phyloP scores from a whole-genome alignment of 2,888 invertebrate species.

The Lepidochitona cinerea region DNA sequence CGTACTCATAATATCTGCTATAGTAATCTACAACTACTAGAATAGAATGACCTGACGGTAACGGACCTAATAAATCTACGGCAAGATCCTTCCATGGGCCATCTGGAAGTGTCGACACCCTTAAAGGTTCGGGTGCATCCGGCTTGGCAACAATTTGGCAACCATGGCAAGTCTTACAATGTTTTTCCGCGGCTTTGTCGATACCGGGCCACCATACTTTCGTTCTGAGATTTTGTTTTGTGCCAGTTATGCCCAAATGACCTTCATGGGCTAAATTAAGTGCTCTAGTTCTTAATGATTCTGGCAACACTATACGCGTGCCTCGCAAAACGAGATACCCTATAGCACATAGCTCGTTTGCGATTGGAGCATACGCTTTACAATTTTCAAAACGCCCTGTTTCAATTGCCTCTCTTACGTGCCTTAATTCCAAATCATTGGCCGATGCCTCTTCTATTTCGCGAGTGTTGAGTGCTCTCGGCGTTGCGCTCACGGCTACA shows the following conservation, averaged over 20 bases:
- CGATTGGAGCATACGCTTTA: slow-evolving; percentile 6
- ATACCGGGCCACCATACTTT: slow-evolving; percentile 48
- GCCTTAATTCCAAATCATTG: slow-evolving; percentile 9
- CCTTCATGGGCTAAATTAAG: too few relatives aligned
- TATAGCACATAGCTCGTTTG: slow-evolving; percentile 24
- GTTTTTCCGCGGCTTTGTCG: slow-evolving; percentile 20
- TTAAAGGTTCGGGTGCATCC: too few relatives aligned
- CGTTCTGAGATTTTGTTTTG: slow-evolving; percentile 25
- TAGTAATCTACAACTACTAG: slow-evolving; percentile 22
- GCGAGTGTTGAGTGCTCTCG: background rate
- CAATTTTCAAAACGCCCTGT: slow-evolving; percentile 2
- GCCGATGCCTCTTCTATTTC: slow-evolving; percentile 13
- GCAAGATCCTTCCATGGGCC: too few relatives aligned
- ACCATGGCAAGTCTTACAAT: slow-evolving; percentile 21
- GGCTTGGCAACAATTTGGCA: slow-evolving; percentile 21
- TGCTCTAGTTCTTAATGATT: slow-evolving; percentile 18
- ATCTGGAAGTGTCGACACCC: too few relatives aligned
- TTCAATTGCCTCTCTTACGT: slow-evolving; percentile 6
- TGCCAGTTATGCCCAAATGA: slow-evolving; percentile 17
- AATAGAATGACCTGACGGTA: slow-evolving; percentile 19
- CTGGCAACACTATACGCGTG: slow-evolving; percentile 33
- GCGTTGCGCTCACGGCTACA: slow-evolving; percentile 5
- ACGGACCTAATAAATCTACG: slow-evolving; percentile 21
- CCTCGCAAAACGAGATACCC: slow-evolving; percentile 32
- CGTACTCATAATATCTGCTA: slow-evolving; percentile 13